Base-by-base conservation (phyloP, 2,888 invertebrate genomes). In the Tenthredo livida region DNA sequence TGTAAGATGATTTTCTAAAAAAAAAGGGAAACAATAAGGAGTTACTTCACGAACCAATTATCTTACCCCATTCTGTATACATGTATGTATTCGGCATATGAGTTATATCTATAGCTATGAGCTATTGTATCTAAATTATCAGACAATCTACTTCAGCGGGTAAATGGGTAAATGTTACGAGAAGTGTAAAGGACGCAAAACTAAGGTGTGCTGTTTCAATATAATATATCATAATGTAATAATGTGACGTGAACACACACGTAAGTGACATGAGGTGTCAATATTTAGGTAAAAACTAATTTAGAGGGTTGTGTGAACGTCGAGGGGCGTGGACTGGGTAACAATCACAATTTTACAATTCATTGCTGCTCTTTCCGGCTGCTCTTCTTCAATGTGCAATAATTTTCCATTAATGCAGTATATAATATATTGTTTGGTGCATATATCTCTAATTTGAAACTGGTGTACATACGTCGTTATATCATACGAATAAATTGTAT, bases 41-140 rank as follows among this genome's bases (percentile, higher is more conserved):
- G 7, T 29, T 61, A 29, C 29, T 54, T 40, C n/a, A 54, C n/a
- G 21, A 80, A 40, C 25, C 25, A 61, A 61, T 61, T 40, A 80
- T 80, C 37, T 80, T n/a, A 80, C 58, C 37, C 80, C 80, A 80
- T 80, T 61, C 61, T 17, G 10, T 58, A 80, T 21, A 15, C 37
- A 61, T 61, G 80, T 15, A 80, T 58, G 29, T 67, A 33, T 67
- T 67, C 3, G 67, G 75, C 12, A 40, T 77, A 77, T 77, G 9
- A 50, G 21, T 77, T 54, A 54, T 33, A 54, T 33, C 50, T 77
- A 77, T 50, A 77, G 7, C 77, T 77, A 77, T 54, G 4, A 50
- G 21, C 77, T 77, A 77, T 77, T 77, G 47, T 80, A 80, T 58
- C 80, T 61, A 80, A 61, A 80, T 80, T 37, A 80, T 80, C 33